Evolutionary conservation across 2,888 invertebrate species (phyloP).

Genomic region (Gandaritis pyraliata): DNA sequence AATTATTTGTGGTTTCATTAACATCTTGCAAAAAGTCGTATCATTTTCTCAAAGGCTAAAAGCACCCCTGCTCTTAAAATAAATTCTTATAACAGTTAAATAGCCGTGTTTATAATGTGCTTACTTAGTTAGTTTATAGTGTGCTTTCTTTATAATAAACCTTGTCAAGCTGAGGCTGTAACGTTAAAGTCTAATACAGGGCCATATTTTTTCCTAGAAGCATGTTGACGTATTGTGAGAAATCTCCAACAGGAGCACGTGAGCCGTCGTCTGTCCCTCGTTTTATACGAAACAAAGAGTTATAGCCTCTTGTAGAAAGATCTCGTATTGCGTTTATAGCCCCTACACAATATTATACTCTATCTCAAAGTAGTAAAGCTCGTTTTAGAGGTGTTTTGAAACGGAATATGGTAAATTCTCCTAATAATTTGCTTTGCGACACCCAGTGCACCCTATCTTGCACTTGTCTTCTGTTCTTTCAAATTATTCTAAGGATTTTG

Average conservation of each 20-base stretch:
- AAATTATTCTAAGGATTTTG: conserved; percentile 43
- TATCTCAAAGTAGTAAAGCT: conserved; percentile 1
- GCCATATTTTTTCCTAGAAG: conserved; percentile 37
- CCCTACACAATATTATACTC: conserved; percentile 30
- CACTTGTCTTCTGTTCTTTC: conserved; percentile 42
- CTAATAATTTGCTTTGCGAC: conserved; percentile 53
- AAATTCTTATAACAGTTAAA: conserved; percentile 8
- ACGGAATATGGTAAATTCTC: conserved; percentile 36
- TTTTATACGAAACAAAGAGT: conserved; percentile 55
- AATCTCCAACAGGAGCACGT: conserved; percentile 43
- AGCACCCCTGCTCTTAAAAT: neutral
- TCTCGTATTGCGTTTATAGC: conserved; percentile 39
- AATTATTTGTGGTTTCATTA: no score
- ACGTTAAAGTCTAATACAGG: conserved; percentile 23
- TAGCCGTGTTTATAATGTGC: no score
- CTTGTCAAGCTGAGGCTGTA: conserved; percentile 13
- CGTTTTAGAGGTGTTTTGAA: conserved; percentile 1
- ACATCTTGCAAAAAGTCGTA: neutral
- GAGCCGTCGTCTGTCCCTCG: conserved; percentile 47
- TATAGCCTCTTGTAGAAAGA: conserved; percentile 47
- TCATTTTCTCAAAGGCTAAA: neutral
- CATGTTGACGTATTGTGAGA: conserved; percentile 44
- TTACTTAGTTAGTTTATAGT: no score
- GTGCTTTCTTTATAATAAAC: conserved; percentile 18
- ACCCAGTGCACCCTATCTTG: conserved; percentile 47